These are phyloP conservation scores for Ophthalmotilapia sp. DNA, from an alignment of 2,113 vertebrate species.

Conservation along the genomic window DNA sequence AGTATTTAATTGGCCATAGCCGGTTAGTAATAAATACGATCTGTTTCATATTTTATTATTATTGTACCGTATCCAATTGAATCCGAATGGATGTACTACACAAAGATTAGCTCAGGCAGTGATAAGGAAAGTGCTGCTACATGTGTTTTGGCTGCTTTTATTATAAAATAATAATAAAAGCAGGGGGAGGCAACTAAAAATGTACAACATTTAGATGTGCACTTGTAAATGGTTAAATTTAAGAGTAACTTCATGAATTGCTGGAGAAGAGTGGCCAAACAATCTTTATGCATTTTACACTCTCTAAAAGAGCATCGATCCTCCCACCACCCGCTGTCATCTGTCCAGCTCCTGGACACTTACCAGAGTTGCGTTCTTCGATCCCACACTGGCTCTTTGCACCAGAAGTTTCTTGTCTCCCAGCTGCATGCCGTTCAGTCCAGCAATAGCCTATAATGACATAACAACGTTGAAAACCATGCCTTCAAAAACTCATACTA, in stretches of 20 bases:
- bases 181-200: not conserved
- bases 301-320: not conserved
- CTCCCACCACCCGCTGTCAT: conserved; percentile 17
- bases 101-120: not conserved
- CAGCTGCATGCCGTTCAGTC: conserved; percentile 89
- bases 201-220: not conserved
- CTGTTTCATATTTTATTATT: not conserved
- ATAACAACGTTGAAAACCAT: not conserved
- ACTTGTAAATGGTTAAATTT: not conserved
- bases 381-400: conserved; percentile 89
- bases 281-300: not conserved
- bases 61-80: not conserved
- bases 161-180: not conserved
- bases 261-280: not conserved
- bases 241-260: not conserved
- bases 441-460: conserved; percentile 79
- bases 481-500: not conserved
- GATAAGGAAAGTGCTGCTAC: not conserved
- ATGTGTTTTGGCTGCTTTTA: not conserved
- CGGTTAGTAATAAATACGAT: not conserved
- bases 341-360: conserved; percentile 33
- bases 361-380: conserved; percentile 90
- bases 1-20: not conserved
- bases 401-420: conserved; percentile 92
- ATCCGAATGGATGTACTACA: not conserved